Base-by-base conservation (phyloP, 2,888 invertebrate species). In the Brachyopa scutellaris region DNA sequence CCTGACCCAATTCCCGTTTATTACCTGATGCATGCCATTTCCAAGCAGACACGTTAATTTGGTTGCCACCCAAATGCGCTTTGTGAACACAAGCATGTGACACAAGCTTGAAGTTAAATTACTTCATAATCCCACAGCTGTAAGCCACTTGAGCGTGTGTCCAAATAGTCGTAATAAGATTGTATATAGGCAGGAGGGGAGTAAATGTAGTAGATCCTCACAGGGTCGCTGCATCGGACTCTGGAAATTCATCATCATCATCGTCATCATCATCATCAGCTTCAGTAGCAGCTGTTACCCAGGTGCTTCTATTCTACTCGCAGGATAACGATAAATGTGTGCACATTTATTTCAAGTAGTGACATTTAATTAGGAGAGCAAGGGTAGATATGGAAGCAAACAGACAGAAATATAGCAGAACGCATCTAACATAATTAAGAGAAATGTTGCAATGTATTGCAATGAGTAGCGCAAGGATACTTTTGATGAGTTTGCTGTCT, bases 301-400 rank as follows among this genome's bases (percentile, higher is more conserved):
- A 51, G 59, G 70, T 70, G 51, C 51, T 61, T 38, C 53, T 4
- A 36, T 9, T 13, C 8, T 53, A 17, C 53, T 29, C 4, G 31
- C 51, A 17, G 26, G 70, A 76, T 47, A 64, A 59, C 64, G 70
- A 70, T 82, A 53, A 66, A 77, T 70, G 82, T 53, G 82, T 53
- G 77, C 66, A 77, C 70, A 77, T 77, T 77, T 72, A 77, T 82
- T 82, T 82, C 61, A 77, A 49, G 59, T 47, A 70, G 77, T 77
- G 82, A 82, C 82, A 82, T 72, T 82, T 72, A 77, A 82, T 82
- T 82, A 82, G 77, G 47, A 82, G 77, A 53, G 66, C 64, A 49
- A 31, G 33, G 47, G 42, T 4, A 67, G 66, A 51, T 67, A 47
- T 29, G 15, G 15, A 49, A 8, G 53, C 23, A 40, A 8, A 61